Evolutionary conservation across 2,797 vertebrate species (phyloP), one percentile per base, ranked within the genome.

Genomic region (Karalla daura): DNA sequence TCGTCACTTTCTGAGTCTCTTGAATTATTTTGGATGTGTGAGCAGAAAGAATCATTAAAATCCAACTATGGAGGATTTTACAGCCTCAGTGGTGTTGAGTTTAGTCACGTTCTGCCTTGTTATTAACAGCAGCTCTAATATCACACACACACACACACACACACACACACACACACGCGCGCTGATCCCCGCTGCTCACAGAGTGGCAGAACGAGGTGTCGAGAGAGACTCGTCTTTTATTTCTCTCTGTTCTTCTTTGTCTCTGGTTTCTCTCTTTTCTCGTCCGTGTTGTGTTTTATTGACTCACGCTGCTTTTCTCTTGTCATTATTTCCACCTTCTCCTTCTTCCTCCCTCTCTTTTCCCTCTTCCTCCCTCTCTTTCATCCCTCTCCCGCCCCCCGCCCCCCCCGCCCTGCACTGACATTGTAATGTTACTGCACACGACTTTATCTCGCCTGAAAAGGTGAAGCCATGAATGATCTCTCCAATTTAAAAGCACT

Each of bases 401-500:
- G 20, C 40, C 20, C 7, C 24, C 24, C 17, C 94, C 93, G 71
- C 76, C 78, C 83, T 94, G 93, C 94, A 88, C 94, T 96, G 97
- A 97, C 96, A 96, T 95, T 96, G 95, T 96, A 97, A 95, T 95
- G 95, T 96, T 96, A 96, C 96, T 94, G 95, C 95, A 94, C 96
- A 96, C 94, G 96, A 96, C 96, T 99, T 98, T 97, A 98, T 98
- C 96, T 98, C 94, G 95, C 96, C 96, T 95, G 96, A 97, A 98
- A 98, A 99, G 97, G 97, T 99, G 97, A 98, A 97, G 95, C 96
- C 96, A 96, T 99, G 97, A 98, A 96, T 98, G 96, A 98, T 98
- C 97, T 99, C 96, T 96, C 95, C 96, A 98, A 98, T 99, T 98
- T 98, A 98, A 99, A 98, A 97, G 96, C 97, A 97, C 96, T 99